Conservation (phyloP, 2,797 vertebrate species). For the Arnoldichthys spilopterus region DNA sequence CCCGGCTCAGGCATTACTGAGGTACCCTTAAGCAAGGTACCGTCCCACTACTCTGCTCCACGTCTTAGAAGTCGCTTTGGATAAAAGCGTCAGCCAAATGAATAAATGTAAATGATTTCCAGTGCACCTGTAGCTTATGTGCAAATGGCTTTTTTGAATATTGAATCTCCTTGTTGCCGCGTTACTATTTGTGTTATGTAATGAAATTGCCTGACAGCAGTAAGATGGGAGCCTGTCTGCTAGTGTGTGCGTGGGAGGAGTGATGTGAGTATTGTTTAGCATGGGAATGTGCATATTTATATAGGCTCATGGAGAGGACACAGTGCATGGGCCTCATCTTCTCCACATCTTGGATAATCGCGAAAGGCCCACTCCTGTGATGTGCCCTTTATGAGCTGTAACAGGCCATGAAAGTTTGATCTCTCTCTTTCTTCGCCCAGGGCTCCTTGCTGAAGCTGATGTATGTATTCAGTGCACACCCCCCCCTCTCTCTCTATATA, state of each 20-base stretch:
- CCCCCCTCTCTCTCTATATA: constrained; percentile 27
- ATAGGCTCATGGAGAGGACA: constrained; percentile 44
- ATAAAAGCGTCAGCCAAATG: too few relatives aligned
- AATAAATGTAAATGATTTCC: too few relatives aligned
- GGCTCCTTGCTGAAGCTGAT: constrained; percentile 32
- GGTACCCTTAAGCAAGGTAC: too few relatives aligned
- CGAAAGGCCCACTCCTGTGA: constrained; percentile 42
- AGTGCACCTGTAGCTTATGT: not conserved
- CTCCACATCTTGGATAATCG: constrained; percentile 46
- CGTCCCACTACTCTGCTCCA: too few relatives aligned
- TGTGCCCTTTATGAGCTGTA: constrained; percentile 56
- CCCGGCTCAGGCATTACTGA: too few relatives aligned
- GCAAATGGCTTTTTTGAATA: not conserved
- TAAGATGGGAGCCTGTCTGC: constrained; percentile 46
- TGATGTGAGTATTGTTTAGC: constrained; percentile 52
- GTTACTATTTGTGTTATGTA: constrained; percentile 36
- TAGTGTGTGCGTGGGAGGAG: constrained; percentile 8
- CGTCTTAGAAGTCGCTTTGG: too few relatives aligned
- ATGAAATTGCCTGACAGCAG: constrained; percentile 50
- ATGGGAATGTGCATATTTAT: constrained; percentile 60
- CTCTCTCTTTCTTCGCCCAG: constrained; percentile 43
- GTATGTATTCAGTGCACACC: constrained; percentile 39
- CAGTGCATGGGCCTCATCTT: constrained; percentile 37
- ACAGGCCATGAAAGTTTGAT: constrained; percentile 58
- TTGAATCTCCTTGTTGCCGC: not conserved